Evolutionary conservation across 2,113 vertebrate genomes (phyloP), one percentile per base, ranked within the genome.

Genomic region (Microcebus lehilahytsara): DNA sequence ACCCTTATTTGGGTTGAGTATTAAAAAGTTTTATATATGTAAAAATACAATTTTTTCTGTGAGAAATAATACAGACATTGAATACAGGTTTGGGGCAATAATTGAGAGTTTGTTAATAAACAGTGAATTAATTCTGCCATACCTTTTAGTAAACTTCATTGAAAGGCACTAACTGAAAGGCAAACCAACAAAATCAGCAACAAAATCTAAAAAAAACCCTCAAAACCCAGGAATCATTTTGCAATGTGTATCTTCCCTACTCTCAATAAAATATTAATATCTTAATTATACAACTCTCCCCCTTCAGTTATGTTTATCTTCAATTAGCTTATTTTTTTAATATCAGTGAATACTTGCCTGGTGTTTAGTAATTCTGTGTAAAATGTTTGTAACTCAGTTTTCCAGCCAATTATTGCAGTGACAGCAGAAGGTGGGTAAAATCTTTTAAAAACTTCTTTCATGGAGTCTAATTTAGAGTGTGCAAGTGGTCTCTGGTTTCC

Each of bases 141-240:
- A 60, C 22, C 14, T 95, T 78, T 90, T 40, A 77, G 74, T 71
- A 93, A 97, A 87, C 34, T 49, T 69, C 49, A 74, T 34, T 87
- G 34, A 87, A 87, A 79, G 53, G 25, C 7, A 78, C 64, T 84
- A 92, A 58, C 6, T 12, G 5, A 92, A 81, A 51, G 60, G 20
- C 30, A 91, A 81, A 60, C 56, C 89, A 69, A 74, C 25, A 86
- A 91, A 77, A 85, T 34, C 25, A 60, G 46, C 78, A 90, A 74
- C 9, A 84, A 91, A 93, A 87, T 49, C 40, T 80, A 71, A 86
- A 96, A 85, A 78, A 95, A 97, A 64, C 2, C 7, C 7, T 56
- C 2, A 30, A 83, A 53, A 77, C 51, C 22, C 58, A 79, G 40
- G 32, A 87, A 42, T 93, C 40, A 85, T 51, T 90, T 62, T 85